phyloP scores from a whole-genome alignment of 2,797 vertebrate species.

The Falco berigora region DNA sequence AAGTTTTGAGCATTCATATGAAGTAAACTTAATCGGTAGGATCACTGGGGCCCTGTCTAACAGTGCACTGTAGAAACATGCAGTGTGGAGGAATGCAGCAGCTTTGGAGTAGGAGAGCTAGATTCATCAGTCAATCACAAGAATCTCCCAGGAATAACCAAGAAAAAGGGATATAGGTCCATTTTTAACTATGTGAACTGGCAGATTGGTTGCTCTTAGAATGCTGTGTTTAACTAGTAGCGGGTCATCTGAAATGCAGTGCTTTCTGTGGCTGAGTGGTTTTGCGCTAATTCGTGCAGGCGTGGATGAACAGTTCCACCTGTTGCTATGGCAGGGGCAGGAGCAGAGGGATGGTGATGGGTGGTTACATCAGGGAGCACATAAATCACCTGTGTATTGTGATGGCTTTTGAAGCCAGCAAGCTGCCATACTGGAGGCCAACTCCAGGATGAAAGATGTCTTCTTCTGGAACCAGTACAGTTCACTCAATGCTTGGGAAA shows the following conservation, averaged over 20 bases:
- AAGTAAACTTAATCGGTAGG: neutral
- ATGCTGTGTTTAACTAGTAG: neutral
- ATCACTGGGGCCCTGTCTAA: accelerated
- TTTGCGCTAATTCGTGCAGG: neutral
- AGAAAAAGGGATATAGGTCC: neutral
- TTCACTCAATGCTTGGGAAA: neutral
- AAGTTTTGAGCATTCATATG: neutral
- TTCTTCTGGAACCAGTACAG: neutral
- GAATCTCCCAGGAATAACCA: neutral
- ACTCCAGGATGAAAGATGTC: neutral
- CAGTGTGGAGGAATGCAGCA: accelerated
- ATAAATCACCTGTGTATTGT: neutral
- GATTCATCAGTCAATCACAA: neutral
- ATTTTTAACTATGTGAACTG: neutral
- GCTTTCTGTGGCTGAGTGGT: neutral
- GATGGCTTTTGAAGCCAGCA: neutral
- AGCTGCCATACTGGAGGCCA: neutral
- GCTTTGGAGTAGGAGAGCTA: neutral
- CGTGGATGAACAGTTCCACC: neutral
- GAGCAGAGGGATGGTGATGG: neutral
- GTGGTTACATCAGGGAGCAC: neutral
- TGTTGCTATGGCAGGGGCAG: neutral
- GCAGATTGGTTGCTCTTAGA: neutral
- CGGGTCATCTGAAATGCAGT: neutral
- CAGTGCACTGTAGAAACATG: neutral